Base-by-base conservation (phyloP, 2,888 invertebrate species). In the Blera fallax region DNA sequence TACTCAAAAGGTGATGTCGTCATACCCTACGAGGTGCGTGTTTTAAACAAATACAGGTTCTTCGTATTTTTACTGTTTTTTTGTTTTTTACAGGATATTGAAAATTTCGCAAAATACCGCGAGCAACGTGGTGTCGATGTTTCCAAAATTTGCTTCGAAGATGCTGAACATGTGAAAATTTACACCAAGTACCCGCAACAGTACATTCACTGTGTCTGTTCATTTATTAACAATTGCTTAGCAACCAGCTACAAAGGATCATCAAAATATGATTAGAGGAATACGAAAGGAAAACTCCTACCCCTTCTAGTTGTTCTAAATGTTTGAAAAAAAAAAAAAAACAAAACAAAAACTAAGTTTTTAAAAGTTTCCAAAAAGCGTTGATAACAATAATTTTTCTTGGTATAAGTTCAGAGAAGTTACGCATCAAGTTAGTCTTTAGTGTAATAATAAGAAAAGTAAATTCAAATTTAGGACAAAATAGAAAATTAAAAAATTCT, bases 111-210 rank as follows among this genome's bases (percentile, higher is more conserved):
- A 7, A 92, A 93, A 37, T 92, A 93, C 77, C 93, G 95, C 3
- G 93, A 94, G 74, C 92, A 93, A 72, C 91, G 93, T 50, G 95
- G 95, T 7, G 93, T 95, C 0, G 92, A 93, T 80, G 94, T 95
- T 0, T 93, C 94, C 21, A 92, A 93, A 32, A 92, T 95, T 40
- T 94, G 94, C 78, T 96, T 95, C 91, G 94, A 95, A 74, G 94
- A 95, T 89, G 95, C 96, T 8, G 94, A 94, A n/a, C 96, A 96
- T 91, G 96, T 96, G 0, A 94, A 95, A 88, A 96, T 96, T 89
- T 94, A 94, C 87, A 93, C 94, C 11, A 93, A 93, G 79, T 94
- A 96, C 90, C 94, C 94, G 45, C 93, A 94, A 54, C 93, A 94
- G 84, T 95, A 95, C 89, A 93, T 94, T 11, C 93, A 93, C 82